Conservation (phyloP, 1,140 invertebrate species). For the Diorhabda sublineata region DNA sequence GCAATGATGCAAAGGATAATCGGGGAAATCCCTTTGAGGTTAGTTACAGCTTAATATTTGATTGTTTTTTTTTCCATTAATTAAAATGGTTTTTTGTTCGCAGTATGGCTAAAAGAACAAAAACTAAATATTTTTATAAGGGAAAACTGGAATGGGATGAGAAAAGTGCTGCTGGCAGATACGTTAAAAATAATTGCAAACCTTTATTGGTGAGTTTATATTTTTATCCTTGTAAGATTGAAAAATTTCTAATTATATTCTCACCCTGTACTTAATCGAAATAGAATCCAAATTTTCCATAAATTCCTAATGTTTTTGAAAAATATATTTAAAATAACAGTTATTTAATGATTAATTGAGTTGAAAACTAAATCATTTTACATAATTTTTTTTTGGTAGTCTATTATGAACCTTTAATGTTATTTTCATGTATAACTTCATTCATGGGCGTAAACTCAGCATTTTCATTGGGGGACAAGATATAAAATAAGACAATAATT, state of each 20-base stretch:
- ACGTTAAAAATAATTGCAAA: constrained; percentile 97
- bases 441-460: too few relatives aligned
- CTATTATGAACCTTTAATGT: too few relatives aligned
- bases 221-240: not conserved
- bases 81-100: constrained; percentile 22
- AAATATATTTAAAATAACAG: too few relatives aligned
- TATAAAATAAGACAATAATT: too few relatives aligned
- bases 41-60: constrained; percentile 14
- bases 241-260: too few relatives aligned
- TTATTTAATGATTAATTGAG: not conserved
- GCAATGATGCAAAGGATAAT: constrained; percentile 99
- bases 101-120: constrained; percentile 92
- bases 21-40: constrained; percentile 88
- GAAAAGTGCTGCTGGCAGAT: constrained; percentile 89
- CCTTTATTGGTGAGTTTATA: constrained; percentile 71
- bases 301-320: too few relatives aligned
- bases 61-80: constrained; percentile 4
- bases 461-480: too few relatives aligned
- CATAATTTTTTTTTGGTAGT: not conserved
- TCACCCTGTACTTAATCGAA: too few relatives aligned
- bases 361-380: not conserved
- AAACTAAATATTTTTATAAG: constrained; percentile 95
- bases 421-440: too few relatives aligned
- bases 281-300: too few relatives aligned
- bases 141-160: constrained; percentile 94